phyloP scores from a whole-genome alignment of 1,140 invertebrate genomes.

The Bombus waltoni region DNA sequence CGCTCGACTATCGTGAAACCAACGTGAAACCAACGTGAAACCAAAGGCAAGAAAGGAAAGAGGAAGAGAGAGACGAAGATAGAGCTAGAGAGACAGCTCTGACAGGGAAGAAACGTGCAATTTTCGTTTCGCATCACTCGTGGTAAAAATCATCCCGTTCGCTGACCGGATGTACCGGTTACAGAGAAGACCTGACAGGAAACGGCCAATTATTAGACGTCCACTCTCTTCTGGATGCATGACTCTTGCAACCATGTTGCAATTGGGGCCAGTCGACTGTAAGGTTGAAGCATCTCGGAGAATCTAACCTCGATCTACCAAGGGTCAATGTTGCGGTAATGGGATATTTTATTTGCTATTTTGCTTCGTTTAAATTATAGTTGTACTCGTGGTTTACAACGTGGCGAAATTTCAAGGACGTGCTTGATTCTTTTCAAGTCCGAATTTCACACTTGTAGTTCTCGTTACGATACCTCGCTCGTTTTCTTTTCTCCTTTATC shows the following conservation, averaged over 20 bases:
- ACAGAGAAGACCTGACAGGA: conserved; percentile 23
- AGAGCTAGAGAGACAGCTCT: conserved; percentile 1
- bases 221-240: not conserved
- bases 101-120: conserved; percentile 29
- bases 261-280: not conserved
- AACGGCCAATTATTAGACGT: conserved; percentile 29
- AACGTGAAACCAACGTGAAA: not conserved
- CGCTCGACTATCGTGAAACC: not conserved
- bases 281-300: not conserved
- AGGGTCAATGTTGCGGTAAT: no score
- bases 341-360: not conserved
- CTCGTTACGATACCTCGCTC: not conserved
- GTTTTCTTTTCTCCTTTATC: not conserved
- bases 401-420: not conserved
- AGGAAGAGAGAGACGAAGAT: not conserved
- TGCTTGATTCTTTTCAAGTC: not conserved
- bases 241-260: not conserved
- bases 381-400: no score
- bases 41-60: not conserved
- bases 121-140: conserved; percentile 38
- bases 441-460: not conserved
- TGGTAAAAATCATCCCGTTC: conserved; percentile 27
- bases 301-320: not conserved
- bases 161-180: conserved; percentile 33
- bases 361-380: not conserved